These are phyloP conservation scores for Chlorospingus semifuscus DNA, from an alignment of 2,797 vertebrate species.

Conservation along the genomic window DNA sequence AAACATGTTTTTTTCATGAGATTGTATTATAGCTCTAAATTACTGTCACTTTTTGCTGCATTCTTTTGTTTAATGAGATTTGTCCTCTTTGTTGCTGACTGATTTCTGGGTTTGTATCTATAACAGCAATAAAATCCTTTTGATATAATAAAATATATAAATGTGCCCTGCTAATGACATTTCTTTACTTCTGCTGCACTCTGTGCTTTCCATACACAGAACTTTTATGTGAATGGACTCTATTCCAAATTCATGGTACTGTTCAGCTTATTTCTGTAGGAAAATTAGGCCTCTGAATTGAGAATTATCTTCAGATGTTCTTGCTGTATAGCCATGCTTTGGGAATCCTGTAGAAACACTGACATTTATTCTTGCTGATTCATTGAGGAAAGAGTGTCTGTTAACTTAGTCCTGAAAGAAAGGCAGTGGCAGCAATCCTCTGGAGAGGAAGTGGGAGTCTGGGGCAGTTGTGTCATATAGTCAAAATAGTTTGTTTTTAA, in stretches of 20 bases:
- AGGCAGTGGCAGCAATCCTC: not conserved
- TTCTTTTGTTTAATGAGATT: not conserved
- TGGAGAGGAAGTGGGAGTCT: not conserved
- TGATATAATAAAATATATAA: not conserved
- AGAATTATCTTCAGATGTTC: not conserved
- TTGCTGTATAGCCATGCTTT: not conserved
- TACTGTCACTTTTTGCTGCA: not conserved
- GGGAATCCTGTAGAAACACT: not conserved
- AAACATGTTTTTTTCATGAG: not conserved
- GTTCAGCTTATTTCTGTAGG: not conserved
- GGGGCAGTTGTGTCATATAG: not conserved
- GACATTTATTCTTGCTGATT: not conserved
- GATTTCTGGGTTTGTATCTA: not conserved
- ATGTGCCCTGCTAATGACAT: fast-evolving
- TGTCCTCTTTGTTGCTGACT: not conserved
- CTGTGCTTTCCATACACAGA: not conserved
- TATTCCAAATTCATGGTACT: not conserved
- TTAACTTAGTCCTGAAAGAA: not conserved
- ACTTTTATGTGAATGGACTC: not conserved
- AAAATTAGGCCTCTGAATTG: not conserved
- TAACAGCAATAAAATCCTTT: not conserved
- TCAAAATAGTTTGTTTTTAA: not conserved
- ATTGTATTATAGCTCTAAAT: not conserved
- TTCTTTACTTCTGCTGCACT: not conserved
- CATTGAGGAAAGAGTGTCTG: not conserved